Evolutionary conservation across 1,140 invertebrate species (phyloP).

Genomic region (Pseudomyrmex dendroicus): DNA sequence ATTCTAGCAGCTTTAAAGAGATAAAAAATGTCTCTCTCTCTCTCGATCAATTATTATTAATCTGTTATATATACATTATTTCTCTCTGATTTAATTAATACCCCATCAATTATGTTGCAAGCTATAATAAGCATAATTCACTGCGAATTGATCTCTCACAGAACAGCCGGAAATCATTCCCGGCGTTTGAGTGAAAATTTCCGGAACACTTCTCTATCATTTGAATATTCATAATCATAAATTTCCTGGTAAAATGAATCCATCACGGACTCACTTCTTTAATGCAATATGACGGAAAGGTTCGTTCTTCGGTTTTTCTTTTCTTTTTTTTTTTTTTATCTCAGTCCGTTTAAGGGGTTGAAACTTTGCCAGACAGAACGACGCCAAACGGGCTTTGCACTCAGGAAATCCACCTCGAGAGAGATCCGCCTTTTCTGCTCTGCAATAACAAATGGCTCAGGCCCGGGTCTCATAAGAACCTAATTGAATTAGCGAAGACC

Average conservation of each 20-base stretch:
- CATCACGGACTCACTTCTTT: conserved; percentile 57
- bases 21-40: neutral
- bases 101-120: neutral
- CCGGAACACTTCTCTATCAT: conserved; percentile 4
- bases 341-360: conserved; percentile 65
- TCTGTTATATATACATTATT: neutral
- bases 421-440: conserved; percentile 58
- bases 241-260: conserved; percentile 62
- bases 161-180: neutral
- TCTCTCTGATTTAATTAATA: conserved; percentile 6
- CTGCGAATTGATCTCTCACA: conserved; percentile 11
- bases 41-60: conserved; percentile 8
- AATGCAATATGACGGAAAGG: conserved; percentile 69
- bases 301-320: neutral
- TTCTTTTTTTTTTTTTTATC: conserved; percentile 12
- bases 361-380: conserved; percentile 66
- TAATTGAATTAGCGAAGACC: conserved; percentile 68
- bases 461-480: conserved; percentile 61
- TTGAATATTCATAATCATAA: conserved; percentile 68
- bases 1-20: neutral
- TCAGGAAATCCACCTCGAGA: conserved; percentile 54
- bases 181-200: neutral
- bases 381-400: conserved; percentile 54
- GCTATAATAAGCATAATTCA: neutral
- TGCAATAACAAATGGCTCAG: conserved; percentile 63